phyloP scores from a whole-genome alignment of 2,888 invertebrate species.

The Lochmaea capreae region DNA sequence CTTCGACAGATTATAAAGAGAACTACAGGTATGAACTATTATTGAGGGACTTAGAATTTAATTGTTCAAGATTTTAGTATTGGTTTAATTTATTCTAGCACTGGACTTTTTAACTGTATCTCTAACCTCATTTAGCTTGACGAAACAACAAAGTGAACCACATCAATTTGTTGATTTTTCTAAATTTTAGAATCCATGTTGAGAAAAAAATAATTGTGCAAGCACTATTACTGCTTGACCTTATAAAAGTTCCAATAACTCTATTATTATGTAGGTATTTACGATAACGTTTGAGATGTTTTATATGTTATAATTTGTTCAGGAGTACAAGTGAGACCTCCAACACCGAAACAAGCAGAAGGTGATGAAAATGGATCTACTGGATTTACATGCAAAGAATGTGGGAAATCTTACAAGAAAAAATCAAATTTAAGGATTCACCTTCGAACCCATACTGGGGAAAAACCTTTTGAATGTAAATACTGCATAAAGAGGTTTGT shows the following conservation, averaged over 20 bases:
- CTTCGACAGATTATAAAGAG: slow-evolving; percentile 57
- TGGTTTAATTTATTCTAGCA: no score
- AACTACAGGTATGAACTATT: slow-evolving; percentile 52
- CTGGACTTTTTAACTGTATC: no score
- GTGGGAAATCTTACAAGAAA: slow-evolving; percentile 61
- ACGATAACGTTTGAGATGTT: neutral
- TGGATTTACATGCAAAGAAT: slow-evolving; percentile 58
- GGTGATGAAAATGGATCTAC: slow-evolving; percentile 44
- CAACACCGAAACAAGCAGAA: slow-evolving; percentile 49
- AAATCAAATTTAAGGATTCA: slow-evolving; percentile 63
- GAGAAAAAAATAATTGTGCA: no score
- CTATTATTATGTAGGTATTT: no score
- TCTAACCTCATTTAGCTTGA: no score
- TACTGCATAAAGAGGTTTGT: slow-evolving; percentile 61
- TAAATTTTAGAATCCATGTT: no score
- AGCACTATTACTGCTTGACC: no score
- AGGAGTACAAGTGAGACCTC: slow-evolving; percentile 59
- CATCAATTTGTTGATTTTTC: no score
- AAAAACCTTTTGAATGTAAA: slow-evolving; percentile 64
- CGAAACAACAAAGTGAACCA: no score
- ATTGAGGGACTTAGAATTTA: neutral
- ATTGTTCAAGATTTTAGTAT: no score
- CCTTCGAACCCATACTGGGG: slow-evolving; percentile 63
- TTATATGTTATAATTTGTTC: slow-evolving; percentile 15
- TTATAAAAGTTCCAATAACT: no score